These are phyloP conservation scores for Chrysochloris asiatica DNA, from an alignment of 2,113 vertebrate species.

Conservation along the genomic window DNA sequence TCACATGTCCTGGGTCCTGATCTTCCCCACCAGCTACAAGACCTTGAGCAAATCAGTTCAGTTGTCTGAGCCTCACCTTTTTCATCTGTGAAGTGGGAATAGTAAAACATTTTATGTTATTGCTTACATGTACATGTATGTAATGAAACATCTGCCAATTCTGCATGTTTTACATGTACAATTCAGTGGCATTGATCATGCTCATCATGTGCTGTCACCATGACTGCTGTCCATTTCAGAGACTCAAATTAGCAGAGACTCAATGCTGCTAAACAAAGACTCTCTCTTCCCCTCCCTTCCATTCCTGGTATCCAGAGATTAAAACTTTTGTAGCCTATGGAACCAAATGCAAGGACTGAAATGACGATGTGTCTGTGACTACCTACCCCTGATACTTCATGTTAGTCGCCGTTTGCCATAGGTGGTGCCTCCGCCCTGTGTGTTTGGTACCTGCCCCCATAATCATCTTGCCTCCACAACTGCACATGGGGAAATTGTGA, in stretches of 20 bases:
- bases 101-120: neutral
- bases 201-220: neutral
- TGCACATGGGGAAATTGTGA: neutral
- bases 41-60: neutral
- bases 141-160: neutral
- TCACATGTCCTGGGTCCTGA: neutral
- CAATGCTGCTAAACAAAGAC: neutral
- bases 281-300: neutral
- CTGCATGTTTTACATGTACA: neutral
- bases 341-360: neutral
- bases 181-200: neutral
- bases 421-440: neutral
- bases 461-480: neutral
- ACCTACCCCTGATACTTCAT: neutral
- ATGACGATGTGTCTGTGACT: neutral
- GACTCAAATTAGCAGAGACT: neutral
- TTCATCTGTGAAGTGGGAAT: neutral
- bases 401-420: neutral
- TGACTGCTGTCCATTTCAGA: neutral
- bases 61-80: neutral
- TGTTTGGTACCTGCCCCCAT: neutral
- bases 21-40: neutral
- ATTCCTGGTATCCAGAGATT: neutral
- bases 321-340: neutral
- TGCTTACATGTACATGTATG: neutral